These are phyloP conservation scores for Orthosia gracilis DNA, from an alignment of 2,888 invertebrate species.

Conservation along the genomic window DNA sequence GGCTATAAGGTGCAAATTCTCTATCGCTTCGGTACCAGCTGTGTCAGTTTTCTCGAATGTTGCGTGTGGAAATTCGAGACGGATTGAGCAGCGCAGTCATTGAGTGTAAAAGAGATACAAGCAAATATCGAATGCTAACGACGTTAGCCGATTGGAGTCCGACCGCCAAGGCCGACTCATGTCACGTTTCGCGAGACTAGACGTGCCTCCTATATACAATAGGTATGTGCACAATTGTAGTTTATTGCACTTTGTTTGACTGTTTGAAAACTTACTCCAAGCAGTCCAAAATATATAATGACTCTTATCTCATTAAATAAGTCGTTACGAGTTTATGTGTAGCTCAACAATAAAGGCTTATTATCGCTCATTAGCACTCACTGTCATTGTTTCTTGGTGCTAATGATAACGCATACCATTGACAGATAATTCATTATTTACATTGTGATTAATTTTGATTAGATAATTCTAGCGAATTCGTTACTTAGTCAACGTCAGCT, in stretches of 20 bases:
- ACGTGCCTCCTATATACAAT: conserved; percentile 81
- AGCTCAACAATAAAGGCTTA: conserved; percentile 20
- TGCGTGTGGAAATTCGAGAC: conserved; percentile 87
- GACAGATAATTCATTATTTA: conserved; percentile 62
- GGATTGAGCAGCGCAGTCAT: conserved; percentile 80
- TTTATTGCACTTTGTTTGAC: conserved; percentile 79
- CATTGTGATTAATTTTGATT: conserved; percentile 58
- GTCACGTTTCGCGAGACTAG: conserved; percentile 89
- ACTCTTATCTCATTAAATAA: conserved; percentile 40
- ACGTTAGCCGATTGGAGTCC: conserved; percentile 80
- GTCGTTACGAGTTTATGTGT: conserved; percentile 10
- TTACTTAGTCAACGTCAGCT: conserved; percentile 12
- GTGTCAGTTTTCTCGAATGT: conserved; percentile 87
- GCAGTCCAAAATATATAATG: conserved; percentile 36
- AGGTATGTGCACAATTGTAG: conserved; percentile 74
- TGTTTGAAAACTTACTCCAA: conserved; percentile 47
- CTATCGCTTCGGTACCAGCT: conserved; percentile 75
- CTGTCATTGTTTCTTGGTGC: conserved; percentile 53
- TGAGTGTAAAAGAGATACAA: conserved; percentile 83
- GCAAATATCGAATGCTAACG: conserved; percentile 76
- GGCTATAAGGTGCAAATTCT: conserved; percentile 77
- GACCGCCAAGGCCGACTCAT: conserved; percentile 88
- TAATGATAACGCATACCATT: conserved; percentile 57
- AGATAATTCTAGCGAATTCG: conserved; percentile 42
- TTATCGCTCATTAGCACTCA: conserved; percentile 50